These are phyloP conservation scores for Oncorhynchus mykiss DNA, from an alignment of 2,113 vertebrate species.

Conservation along the genomic window DNA sequence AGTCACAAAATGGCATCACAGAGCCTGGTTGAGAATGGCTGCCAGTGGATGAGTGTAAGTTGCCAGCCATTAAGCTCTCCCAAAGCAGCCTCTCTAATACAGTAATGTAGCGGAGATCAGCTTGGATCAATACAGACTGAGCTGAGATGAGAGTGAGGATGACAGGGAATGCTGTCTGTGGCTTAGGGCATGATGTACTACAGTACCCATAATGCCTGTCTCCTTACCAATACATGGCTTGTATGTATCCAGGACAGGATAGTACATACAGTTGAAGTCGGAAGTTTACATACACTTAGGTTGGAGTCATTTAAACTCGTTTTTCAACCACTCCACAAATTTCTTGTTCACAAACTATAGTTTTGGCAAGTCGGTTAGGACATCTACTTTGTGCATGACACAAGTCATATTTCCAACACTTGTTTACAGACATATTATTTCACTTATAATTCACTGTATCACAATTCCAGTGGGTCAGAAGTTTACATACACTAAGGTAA, in stretches of 20 bases:
- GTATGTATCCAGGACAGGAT: neutral
- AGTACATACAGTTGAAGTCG: neutral
- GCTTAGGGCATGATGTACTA: neutral
- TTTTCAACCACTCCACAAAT: too few relatives aligned
- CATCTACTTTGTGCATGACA: too few relatives aligned
- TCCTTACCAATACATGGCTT: neutral
- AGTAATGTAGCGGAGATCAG: neutral
- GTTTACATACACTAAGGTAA: too few relatives aligned
- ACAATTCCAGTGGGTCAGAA: too few relatives aligned
- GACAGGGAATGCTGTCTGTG: neutral
- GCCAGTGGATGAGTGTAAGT: neutral
- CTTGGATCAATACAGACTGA: neutral
- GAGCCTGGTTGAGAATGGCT: neutral
- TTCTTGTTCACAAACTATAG: too few relatives aligned
- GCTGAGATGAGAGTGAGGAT: neutral
- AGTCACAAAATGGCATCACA: neutral
- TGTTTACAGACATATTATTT: too few relatives aligned
- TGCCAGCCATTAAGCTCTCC: constrained; percentile 12
- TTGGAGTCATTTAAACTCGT: too few relatives aligned
- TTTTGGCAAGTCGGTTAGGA: too few relatives aligned
- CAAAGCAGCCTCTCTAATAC: neutral
- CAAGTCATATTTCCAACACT: too few relatives aligned
- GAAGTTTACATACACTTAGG: too few relatives aligned
- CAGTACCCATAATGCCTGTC: neutral
- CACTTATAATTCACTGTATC: too few relatives aligned